phyloP scores from a whole-genome alignment of 2,113 vertebrate species.

The Megaceryle torquata region DNA sequence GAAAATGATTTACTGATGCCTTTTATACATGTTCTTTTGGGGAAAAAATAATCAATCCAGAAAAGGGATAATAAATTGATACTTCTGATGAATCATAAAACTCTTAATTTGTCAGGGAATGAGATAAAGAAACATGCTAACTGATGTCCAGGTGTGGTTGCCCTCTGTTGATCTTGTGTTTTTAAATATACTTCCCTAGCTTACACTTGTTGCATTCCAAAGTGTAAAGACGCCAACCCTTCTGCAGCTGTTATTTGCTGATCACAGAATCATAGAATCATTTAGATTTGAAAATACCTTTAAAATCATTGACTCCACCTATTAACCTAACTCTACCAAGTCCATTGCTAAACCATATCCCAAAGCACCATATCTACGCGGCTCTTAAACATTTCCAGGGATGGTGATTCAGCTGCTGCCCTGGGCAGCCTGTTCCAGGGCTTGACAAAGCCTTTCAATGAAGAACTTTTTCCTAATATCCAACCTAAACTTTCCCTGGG shows the following conservation, averaged over 20 bases:
- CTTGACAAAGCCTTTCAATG: too few species aligned
- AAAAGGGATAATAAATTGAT: neutral
- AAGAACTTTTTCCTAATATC: too few species aligned
- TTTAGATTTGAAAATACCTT: too few species aligned
- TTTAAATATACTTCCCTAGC: neutral
- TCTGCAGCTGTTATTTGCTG: neutral
- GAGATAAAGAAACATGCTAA: neutral
- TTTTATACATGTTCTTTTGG: neutral
- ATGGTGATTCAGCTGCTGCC: too few species aligned
- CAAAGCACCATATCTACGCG: too few species aligned
- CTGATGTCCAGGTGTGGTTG: neutral
- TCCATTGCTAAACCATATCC: too few species aligned
- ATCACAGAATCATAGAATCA: too few species aligned
- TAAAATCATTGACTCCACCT: too few species aligned
- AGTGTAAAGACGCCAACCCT: neutral
- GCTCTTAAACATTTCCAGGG: too few species aligned
- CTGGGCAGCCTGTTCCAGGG: too few species aligned
- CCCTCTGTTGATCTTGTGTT: neutral
- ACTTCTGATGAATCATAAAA: neutral
- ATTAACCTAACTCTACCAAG: too few species aligned
- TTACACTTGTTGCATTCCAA: neutral
- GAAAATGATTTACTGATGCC: neutral
- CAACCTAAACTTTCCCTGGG: too few species aligned
- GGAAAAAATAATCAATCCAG: neutral
- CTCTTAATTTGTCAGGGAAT: neutral